Base-by-base conservation (phyloP, 2,113 vertebrate species). In the Hiodon tergisus region DNA sequence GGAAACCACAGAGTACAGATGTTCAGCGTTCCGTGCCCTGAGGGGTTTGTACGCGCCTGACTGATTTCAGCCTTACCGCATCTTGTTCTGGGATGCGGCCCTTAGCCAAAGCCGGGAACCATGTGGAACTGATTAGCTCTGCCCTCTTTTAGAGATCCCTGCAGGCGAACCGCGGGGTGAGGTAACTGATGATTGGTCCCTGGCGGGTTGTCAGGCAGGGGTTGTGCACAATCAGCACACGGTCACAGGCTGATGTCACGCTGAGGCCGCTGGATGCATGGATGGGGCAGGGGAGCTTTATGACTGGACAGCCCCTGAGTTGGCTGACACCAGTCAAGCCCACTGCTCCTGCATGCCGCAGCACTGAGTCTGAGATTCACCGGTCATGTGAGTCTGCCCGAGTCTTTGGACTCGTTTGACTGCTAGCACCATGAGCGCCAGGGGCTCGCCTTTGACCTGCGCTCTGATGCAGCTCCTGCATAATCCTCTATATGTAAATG, bases 101-200 rank as follows among this genome's bases (percentile, higher is more conserved):
- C 31, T 31, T 31, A 31, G 31, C 31, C 31, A 31, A 31, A 31
- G 31, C 31, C 31, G 31, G 31, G 31, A 31, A 31, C 31, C 31
- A 78, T 75, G 74, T 74, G 67, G 78, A 75, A 68, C 74, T 59
- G 69, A 74, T 78, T 74, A 79, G 76, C 62, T 70, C 50, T 51
- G 66, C 72, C 75, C 54, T 62, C 11, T 78, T 47, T 71, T 60
- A 67, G 63, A 47, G 51, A 16, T 51, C 67, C 6, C 11, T 1
- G 11, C 50, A 9, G 17, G 66, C 31, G 31, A 31, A 31, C 31
- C 31, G 5, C 53, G 67, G 61, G 61, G 61, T 31, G 31, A 31
- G 77, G 16, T 53, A 51, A 51, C 70, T 71, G 69, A 69, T 67
- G 57, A 11, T 51, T 62, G 51, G 7, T 63, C 63, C 68, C 59